Evolutionary conservation across 2,888 invertebrate species (phyloP).

Genomic region (Eristalis pertinax): DNA sequence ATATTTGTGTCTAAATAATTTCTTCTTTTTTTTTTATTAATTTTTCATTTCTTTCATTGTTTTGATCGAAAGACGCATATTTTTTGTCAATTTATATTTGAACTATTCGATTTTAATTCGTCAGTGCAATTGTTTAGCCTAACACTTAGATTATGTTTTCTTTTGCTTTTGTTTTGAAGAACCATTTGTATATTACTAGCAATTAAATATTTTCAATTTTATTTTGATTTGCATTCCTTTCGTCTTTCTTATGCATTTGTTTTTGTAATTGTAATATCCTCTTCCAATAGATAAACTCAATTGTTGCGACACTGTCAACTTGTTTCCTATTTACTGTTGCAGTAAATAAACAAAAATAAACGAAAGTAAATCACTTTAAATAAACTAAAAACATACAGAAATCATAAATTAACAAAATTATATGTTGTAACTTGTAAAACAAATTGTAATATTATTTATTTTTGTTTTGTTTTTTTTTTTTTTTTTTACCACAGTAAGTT

Average conservation of each 20-base stretch:
- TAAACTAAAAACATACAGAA: slow-evolving; percentile 8
- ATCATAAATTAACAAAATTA: slow-evolving; percentile 21
- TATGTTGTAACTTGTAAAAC: slow-evolving; percentile 11
- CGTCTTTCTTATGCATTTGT: background rate
- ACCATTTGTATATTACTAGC: background rate
- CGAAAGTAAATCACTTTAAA: background rate
- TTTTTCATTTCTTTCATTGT: background rate
- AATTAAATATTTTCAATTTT: background rate
- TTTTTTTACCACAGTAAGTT: slow-evolving; percentile 44
- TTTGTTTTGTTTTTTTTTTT: background rate
- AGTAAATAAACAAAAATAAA: background rate
- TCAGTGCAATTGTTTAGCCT: background rate
- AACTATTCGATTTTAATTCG: background rate
- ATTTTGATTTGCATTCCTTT: background rate
- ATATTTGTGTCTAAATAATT: background rate
- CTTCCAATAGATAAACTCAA: background rate
- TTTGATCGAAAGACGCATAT: background rate
- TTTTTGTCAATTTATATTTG: background rate
- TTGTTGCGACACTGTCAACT: background rate
- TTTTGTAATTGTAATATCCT: background rate
- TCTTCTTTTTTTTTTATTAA: background rate
- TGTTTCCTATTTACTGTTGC: background rate
- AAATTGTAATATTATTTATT: background rate
- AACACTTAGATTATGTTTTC: background rate
- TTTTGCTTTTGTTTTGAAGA: background rate